These are phyloP conservation scores for Philereme transversata DNA, from an alignment of 2,888 invertebrate genomes.

Conservation along the genomic window DNA sequence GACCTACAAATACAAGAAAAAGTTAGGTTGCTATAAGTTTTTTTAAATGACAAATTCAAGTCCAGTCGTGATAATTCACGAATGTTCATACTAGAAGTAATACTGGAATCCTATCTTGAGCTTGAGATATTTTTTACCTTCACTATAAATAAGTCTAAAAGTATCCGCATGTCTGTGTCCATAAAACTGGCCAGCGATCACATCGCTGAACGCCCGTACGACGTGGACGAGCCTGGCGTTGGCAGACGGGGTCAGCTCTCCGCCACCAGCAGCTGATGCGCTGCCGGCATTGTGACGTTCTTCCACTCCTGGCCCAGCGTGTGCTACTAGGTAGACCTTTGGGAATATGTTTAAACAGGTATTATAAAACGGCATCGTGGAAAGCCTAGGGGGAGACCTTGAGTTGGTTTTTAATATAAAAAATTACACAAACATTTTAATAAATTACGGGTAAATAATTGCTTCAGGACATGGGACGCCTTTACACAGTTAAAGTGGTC, in stretches of 20 bases:
- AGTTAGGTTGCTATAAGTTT: background rate
- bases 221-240: constrained; percentile 90
- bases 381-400: too few species aligned
- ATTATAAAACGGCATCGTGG: too few species aligned
- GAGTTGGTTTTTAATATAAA: too few species aligned
- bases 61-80: too few species aligned
- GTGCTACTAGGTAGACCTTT: constrained; percentile 95
- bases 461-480: too few species aligned
- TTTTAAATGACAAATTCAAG: too few species aligned
- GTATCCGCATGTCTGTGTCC: constrained; percentile 97
- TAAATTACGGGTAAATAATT: too few species aligned
- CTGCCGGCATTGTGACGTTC: constrained; percentile 90
- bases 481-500: too few species aligned
- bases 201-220: constrained; percentile 90
- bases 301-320: constrained; percentile 95
- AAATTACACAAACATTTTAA: too few species aligned
- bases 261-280: constrained; percentile 80
- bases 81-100: too few species aligned
- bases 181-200: constrained; percentile 96
- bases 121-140: constrained; percentile 50
- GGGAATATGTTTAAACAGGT: constrained; percentile 28
- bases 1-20: constrained; percentile 80
- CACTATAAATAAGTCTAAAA: constrained; percentile 92
- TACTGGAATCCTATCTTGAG: too few species aligned
- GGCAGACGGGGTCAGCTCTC: constrained; percentile 86